Conservation (phyloP, 53 echinoderm and acorn worm genomes). For the Apostichopus leukothele region DNA sequence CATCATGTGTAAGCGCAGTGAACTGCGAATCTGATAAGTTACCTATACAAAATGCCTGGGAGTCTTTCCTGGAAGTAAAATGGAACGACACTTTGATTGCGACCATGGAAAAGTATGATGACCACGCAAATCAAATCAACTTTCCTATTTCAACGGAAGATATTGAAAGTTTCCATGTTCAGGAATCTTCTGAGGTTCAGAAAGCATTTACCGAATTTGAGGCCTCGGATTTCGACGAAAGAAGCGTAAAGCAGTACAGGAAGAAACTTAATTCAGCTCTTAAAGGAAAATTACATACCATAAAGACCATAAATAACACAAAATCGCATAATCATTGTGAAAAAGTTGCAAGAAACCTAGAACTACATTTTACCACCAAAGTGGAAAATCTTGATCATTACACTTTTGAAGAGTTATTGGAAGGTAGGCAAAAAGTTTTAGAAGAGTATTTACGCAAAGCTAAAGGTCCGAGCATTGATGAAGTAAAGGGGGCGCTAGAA, state of each 20-base stretch:
- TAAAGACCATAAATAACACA: not conserved
- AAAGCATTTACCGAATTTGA: not conserved
- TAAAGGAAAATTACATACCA: not conserved
- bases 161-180: not conserved
- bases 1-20: not conserved
- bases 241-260: not conserved
- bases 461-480: not conserved
- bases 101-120: not conserved
- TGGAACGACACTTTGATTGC: not conserved
- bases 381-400: not conserved
- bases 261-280: not conserved
- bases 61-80: not conserved
- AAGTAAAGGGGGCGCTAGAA: not conserved
- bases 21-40: not conserved
- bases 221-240: not conserved
- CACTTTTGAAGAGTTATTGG: not conserved
- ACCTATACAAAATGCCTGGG: not conserved
- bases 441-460: not conserved
- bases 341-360: not conserved
- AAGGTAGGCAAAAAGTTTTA: not conserved
- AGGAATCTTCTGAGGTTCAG: not conserved
- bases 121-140: not conserved
- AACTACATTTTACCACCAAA: not conserved
- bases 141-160: not conserved
- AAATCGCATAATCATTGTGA: not conserved